These are phyloP conservation scores for Bhutanitis thaidina DNA, from an alignment of 2,888 invertebrate genomes.

Conservation along the genomic window DNA sequence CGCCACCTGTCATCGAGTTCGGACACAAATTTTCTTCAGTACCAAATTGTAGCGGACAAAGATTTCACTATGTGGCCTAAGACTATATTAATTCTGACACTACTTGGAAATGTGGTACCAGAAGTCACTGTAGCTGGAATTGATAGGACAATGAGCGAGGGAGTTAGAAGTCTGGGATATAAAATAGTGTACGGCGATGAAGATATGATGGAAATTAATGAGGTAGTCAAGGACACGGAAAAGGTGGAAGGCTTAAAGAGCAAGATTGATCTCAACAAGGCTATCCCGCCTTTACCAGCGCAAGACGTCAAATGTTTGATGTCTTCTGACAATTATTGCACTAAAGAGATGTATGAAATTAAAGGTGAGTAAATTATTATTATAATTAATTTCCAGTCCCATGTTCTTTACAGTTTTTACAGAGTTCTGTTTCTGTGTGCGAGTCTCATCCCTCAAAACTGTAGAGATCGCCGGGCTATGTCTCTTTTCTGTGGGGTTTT, in stretches of 20 bases:
- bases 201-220: conserved; percentile 51
- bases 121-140: conserved; percentile 41
- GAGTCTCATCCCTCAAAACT: too few relatives aligned
- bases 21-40: conserved; percentile 16
- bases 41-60: background rate
- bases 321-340: conserved; percentile 63
- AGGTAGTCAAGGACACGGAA: conserved; percentile 50
- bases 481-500: too few relatives aligned
- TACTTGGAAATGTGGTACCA: conserved; percentile 27
- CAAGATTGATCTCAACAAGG: conserved; percentile 39
- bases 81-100: conserved; percentile 25
- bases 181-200: conserved; percentile 59
- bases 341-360: conserved; percentile 52
- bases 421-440: too few relatives aligned
- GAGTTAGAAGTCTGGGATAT: conserved; percentile 46
- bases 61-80: conserved; percentile 39
- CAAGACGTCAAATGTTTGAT: conserved; percentile 68
- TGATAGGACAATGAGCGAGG: conserved; percentile 43
- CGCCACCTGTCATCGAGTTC: conserved; percentile 21
- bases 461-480: too few relatives aligned
- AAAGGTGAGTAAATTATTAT: conserved; percentile 71
- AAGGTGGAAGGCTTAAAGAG: conserved; percentile 39
- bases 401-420: too few relatives aligned
- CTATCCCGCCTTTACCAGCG: conserved; percentile 45
- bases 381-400: too few relatives aligned